A percentile compares a stretch with the other conserved stretches of the same genome.
These are phyloP conservation scores for Acronicta leporina DNA, from an alignment of 2,888 invertebrate genomes.

Conservation along the genomic window DNA sequence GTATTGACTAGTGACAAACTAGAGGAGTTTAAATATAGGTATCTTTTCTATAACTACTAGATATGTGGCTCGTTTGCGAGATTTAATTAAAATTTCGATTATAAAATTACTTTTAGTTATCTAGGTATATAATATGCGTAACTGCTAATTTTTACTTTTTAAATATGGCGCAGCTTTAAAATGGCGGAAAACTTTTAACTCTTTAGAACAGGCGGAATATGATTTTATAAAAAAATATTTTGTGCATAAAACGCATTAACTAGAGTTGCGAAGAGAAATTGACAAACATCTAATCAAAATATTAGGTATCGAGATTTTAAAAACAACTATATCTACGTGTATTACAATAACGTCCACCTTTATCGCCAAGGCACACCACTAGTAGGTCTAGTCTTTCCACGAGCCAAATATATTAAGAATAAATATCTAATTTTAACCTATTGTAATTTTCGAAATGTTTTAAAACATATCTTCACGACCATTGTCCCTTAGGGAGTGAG, in stretches of 20 bases:
- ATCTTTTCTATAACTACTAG: conserved; percentile 45
- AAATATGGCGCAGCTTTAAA: conserved; percentile 34
- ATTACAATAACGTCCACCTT: conserved; percentile 30
- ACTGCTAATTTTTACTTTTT: conserved; percentile 24
- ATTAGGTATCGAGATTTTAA: conserved; percentile 29
- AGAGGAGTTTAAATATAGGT: conserved; percentile 41
- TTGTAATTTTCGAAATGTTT: conserved; percentile 28
- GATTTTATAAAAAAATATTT: conserved; percentile 44
- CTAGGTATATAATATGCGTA: conserved; percentile 5
- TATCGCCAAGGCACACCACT: conserved; percentile 49
- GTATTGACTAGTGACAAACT: conserved; percentile 62
- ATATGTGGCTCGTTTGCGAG: conserved; percentile 54
- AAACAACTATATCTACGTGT: conserved; percentile 34
- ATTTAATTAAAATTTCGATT: conserved; percentile 36
- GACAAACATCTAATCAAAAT: conserved; percentile 23
- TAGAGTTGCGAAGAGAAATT: conserved; percentile 30
- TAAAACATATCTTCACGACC: conserved; percentile 33
- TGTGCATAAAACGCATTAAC: conserved; percentile 46
- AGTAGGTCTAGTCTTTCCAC: conserved; percentile 34
- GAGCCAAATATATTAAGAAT: conserved; percentile 34
- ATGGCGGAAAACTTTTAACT: conserved; percentile 41
- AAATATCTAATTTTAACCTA: conserved; percentile 43
- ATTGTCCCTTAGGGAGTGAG: conserved; percentile 51
- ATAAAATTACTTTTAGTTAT: conserved; percentile 27
- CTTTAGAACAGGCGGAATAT: conserved; percentile 47